phyloP scores from a whole-genome alignment of 2,113 vertebrate species.

The Nothocercus nigrocapillus region DNA sequence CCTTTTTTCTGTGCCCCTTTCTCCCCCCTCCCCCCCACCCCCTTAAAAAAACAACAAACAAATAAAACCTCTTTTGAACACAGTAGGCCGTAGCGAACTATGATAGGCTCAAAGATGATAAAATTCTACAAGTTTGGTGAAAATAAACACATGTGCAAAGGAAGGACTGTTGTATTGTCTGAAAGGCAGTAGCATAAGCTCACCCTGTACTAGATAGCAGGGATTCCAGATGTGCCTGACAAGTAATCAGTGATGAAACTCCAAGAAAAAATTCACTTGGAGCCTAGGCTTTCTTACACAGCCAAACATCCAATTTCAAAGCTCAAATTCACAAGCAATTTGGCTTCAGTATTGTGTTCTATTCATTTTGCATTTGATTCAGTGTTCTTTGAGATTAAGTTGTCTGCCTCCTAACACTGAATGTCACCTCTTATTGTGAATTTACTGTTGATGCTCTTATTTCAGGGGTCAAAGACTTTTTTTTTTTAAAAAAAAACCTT shows the following conservation, averaged over 20 bases:
- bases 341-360: neutral
- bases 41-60: no score
- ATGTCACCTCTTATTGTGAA: neutral
- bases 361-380: neutral
- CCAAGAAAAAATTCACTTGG: neutral
- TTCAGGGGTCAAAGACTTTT: neutral
- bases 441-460: neutral
- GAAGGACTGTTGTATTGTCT: neutral
- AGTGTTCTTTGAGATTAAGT: neutral
- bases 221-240: neutral
- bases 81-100: neutral
- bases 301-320: neutral
- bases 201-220: neutral
- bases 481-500: neutral
- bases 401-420: neutral
- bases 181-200: neutral
- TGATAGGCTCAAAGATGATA: neutral
- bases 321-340: neutral
- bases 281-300: neutral
- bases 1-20: neutral
- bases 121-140: neutral
- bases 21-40: neutral
- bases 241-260: neutral
- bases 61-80: constrained; percentile 7
- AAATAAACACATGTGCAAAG: neutral